Evolutionary conservation across 2,113 vertebrate genomes (phyloP).

Genomic region (Siphamia tubifer): DNA sequence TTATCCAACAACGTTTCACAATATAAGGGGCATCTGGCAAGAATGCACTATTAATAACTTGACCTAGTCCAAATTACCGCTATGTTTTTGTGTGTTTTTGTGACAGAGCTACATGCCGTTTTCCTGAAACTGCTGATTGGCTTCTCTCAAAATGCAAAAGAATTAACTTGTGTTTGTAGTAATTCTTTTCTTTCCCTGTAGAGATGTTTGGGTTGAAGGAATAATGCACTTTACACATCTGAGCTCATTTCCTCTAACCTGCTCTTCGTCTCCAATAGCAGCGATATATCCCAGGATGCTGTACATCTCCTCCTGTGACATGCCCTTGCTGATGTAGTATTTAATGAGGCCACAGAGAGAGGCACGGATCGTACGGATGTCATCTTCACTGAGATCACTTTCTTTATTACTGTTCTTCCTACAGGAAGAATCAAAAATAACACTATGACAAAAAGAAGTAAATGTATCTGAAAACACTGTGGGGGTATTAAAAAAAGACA

Average conservation of each 20-base stretch:
- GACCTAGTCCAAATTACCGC: slow-evolving; percentile 27
- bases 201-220: too few species aligned
- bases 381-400: slow-evolving; percentile 85
- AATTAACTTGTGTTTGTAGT: not conserved
- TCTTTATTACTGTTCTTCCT: slow-evolving; percentile 78
- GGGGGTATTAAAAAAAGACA: not conserved
- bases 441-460: not conserved
- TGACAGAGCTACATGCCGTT: not conserved
- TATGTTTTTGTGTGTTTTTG: not conserved
- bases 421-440: not conserved
- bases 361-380: slow-evolving; percentile 87
- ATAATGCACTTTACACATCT: not conserved
- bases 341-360: slow-evolving; percentile 92
- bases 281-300: slow-evolving; percentile 94
- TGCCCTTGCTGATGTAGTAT: slow-evolving; percentile 96
- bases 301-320: slow-evolving; percentile 92
- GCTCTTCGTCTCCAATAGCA: slow-evolving; percentile 91
- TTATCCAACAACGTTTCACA: not conserved
- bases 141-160: not conserved
- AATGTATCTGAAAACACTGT: not conserved
- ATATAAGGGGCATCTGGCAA: not conserved
- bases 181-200: not conserved
- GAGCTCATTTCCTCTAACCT: slow-evolving; percentile 77
- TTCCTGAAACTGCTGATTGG: not conserved
- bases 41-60: slow-evolving; percentile 12